A percentile compares a stretch with the other conserved stretches of the same genome.
These are phyloP conservation scores for Riptortus pedestris DNA, from an alignment of 1,140 invertebrate genomes.

Conservation along the genomic window DNA sequence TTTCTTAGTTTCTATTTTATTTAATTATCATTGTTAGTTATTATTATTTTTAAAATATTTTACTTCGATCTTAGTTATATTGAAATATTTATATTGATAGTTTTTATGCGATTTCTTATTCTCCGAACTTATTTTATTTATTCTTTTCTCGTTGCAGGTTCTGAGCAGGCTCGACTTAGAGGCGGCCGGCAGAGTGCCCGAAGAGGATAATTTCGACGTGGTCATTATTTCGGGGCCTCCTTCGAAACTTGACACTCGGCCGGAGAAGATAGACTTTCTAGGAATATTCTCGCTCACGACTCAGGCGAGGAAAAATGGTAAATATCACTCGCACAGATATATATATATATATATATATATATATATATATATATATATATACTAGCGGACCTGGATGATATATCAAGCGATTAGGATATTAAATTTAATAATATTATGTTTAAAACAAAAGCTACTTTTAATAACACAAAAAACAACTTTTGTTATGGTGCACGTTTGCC, in stretches of 20 bases:
- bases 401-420: too few relatives aligned
- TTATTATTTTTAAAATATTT: not conserved
- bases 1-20: too few relatives aligned
- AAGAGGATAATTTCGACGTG: slow-evolving; percentile 1
- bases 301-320: not conserved
- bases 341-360: slow-evolving; percentile 10
- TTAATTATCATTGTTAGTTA: too few relatives aligned
- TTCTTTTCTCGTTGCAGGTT: not conserved
- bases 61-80: not conserved
- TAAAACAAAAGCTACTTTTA: too few relatives aligned
- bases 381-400: too few relatives aligned
- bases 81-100: not conserved
- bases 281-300: slow-evolving; percentile 42
- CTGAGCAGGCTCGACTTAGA: not conserved
- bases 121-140: not conserved
- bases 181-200: not conserved
- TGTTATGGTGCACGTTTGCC: too few relatives aligned
- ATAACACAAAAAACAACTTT: too few relatives aligned
- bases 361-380: too few relatives aligned
- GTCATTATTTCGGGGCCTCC: slow-evolving; percentile 36
- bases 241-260: slow-evolving; percentile 38
- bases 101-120: too few relatives aligned
- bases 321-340: not conserved
- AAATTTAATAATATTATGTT: too few relatives aligned
- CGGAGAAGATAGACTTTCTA: slow-evolving; percentile 40